Conservation (phyloP, 2,113 vertebrate genomes). For the Gnathonemus echidnorhynchus region DNA sequence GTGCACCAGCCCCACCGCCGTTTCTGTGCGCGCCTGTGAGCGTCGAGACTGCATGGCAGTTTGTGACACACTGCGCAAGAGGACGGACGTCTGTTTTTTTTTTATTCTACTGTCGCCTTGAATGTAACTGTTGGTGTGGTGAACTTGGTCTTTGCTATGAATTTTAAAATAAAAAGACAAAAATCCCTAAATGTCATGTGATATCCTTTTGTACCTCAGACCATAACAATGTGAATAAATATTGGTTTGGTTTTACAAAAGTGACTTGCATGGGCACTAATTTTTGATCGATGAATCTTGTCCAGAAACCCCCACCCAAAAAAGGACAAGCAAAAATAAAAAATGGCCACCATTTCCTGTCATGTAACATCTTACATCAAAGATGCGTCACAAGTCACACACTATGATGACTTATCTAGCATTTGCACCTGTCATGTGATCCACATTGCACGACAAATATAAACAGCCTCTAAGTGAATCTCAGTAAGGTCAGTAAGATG, state of each 20-base stretch:
- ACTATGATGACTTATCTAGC: not conserved
- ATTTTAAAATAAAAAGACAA: slow-evolving; percentile 29
- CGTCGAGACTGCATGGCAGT: not conserved
- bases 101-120: slow-evolving; percentile 20
- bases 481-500: too few species aligned
- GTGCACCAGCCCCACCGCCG: not conserved
- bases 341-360: not conserved
- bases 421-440: not conserved
- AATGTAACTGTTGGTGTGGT: slow-evolving; percentile 18
- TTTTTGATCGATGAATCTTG: not conserved
- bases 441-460: not conserved
- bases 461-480: too few species aligned
- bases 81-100: not conserved
- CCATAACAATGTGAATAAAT: slow-evolving; percentile 25
- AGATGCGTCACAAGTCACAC: not conserved
- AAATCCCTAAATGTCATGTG: slow-evolving; percentile 26
- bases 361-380: not conserved
- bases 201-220: slow-evolving; percentile 33
- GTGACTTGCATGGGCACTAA: slow-evolving; percentile 22
- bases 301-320: not conserved
- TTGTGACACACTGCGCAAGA: not conserved
- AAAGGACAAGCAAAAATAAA: not conserved
- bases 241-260: slow-evolving; percentile 33
- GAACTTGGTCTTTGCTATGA: slow-evolving; percentile 19
- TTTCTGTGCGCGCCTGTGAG: not conserved